phyloP scores from a whole-genome alignment of 2,797 vertebrate species.

The Capromys pilorides region DNA sequence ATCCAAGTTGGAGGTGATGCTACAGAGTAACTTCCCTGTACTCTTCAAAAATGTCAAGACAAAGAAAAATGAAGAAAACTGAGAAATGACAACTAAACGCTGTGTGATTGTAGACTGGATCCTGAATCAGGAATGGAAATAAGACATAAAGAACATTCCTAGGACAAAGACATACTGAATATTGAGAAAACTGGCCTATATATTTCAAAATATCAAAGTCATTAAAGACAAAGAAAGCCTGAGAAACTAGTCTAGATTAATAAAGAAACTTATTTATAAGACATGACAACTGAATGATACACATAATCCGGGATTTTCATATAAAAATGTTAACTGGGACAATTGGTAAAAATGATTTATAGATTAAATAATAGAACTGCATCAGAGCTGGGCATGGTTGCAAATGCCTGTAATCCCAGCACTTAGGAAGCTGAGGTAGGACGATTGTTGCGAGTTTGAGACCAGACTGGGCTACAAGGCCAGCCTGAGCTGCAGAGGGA shows the following conservation, averaged over 20 bases:
- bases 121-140: neutral
- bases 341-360: neutral
- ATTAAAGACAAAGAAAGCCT: constrained; percentile 16
- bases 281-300: neutral
- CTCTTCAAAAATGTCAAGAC: constrained; percentile 6
- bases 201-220: neutral
- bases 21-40: neutral
- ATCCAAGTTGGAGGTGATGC: neutral
- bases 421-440: no score
- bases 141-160: neutral
- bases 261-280: constrained; percentile 13
- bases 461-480: no score
- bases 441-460: no score
- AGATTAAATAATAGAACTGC: constrained; percentile 17
- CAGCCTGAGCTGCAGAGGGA: no score
- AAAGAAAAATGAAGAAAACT: constrained; percentile 38
- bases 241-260: neutral
- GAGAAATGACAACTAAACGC: neutral
- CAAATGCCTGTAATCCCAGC: no score
- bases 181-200: neutral
- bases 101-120: neutral
- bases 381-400: neutral
- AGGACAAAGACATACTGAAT: neutral
- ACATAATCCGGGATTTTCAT: neutral
- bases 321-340: constrained; percentile 16